Conservation (phyloP, 2,113 vertebrate species). For the Machaerirhynchus nigripectus region DNA sequence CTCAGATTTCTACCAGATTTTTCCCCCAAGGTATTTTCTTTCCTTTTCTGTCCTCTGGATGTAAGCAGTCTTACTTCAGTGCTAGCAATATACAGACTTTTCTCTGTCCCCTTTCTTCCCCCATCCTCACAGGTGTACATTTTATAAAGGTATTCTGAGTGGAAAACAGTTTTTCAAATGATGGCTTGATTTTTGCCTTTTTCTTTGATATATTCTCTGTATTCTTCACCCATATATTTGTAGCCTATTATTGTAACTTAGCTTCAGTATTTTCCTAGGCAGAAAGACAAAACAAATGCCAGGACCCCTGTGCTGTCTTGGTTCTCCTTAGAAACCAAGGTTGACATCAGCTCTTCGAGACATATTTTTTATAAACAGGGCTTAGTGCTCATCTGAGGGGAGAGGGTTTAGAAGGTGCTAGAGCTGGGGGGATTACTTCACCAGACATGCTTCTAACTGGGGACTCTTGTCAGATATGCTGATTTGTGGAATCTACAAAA, state of each 20-base stretch:
- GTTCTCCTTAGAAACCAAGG: neutral
- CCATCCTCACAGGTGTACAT: neutral
- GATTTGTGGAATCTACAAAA: neutral
- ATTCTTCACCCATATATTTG: neutral
- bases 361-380: neutral
- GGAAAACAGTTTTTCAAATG: neutral
- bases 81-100: neutral
- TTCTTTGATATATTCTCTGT: neutral
- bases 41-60: neutral
- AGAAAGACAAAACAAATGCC: neutral
- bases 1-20: neutral
- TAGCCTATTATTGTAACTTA: neutral
- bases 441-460: neutral
- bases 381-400: neutral
- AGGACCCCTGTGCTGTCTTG: rapidly evolving
- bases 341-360: neutral
- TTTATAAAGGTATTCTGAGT: neutral
- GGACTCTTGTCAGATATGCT: neutral
- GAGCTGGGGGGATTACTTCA: neutral
- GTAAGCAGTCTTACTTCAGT: neutral
- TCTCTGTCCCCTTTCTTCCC: neutral
- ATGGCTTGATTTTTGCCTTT: neutral
- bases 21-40: neutral
- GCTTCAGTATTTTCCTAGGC: neutral
- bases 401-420: neutral